Evolutionary conservation across 2,113 vertebrate genomes (phyloP).

Genomic region (Pomatostomus ruficeps): DNA sequence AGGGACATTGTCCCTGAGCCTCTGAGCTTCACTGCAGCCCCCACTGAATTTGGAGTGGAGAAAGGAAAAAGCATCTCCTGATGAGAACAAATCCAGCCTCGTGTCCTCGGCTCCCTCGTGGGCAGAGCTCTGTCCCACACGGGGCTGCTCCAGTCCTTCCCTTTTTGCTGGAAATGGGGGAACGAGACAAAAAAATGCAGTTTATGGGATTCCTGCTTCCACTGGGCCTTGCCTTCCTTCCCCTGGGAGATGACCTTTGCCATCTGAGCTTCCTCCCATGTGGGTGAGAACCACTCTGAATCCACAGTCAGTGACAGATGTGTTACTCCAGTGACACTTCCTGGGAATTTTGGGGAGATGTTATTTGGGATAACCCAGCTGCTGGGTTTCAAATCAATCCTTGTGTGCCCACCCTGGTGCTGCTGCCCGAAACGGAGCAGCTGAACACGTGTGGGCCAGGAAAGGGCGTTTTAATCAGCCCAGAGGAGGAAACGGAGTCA

Average conservation of each 20-base stretch:
- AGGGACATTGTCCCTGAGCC: neutral
- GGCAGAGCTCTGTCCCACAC: neutral
- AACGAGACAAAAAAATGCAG: neutral
- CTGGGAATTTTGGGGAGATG: neutral
- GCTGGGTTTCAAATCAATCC: neutral
- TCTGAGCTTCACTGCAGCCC: neutral
- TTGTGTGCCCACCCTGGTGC: neutral
- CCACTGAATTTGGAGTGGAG: neutral
- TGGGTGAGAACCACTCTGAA: neutral
- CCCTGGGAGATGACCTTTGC: neutral
- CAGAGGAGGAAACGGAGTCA: neutral
- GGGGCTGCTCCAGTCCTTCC: neutral
- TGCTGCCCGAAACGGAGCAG: neutral
- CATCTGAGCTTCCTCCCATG: neutral
- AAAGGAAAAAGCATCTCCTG: neutral
- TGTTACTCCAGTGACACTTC: neutral
- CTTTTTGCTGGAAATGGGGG: neutral
- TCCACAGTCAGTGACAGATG: neutral
- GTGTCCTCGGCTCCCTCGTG: neutral
- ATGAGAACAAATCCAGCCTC: neutral
- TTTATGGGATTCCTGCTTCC: neutral
- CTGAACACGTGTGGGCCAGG: neutral
- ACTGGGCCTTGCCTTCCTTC: neutral
- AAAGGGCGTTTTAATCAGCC: neutral
- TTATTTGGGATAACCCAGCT: neutral